Evolutionary conservation across 2,888 invertebrate species (phyloP), one percentile per base, ranked within the genome.

Genomic region (Lycaena phlaeas): DNA sequence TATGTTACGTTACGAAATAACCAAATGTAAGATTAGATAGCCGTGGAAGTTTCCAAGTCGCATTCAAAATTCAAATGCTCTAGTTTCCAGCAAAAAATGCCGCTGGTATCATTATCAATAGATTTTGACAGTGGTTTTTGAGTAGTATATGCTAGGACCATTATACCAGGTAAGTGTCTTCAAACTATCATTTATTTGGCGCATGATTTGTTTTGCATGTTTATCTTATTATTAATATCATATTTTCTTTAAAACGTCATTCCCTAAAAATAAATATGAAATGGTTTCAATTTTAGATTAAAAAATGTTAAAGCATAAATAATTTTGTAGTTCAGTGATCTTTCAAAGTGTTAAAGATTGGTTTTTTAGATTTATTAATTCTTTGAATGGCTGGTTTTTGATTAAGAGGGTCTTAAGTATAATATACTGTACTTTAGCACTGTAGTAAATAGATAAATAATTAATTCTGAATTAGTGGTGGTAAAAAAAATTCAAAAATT

Each of bases 1-100:
- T n/a, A 36, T 48, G 48, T 48, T 54, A 53, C 41, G 41, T 73
- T 75, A 75, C 73, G 74, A 76, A 73, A 75, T 54, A 52, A 59
- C 59, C 50, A 52, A 57, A 44, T 51, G 56, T 18, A 28, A 14
- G 17, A 27, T 25, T 15, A 31, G 15, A 17, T 30, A 44, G 18
- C 15, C 18, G 27, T 40, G 18, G 34, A 46, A 46, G 41, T 27
- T 40, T 12, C 30, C 27, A 26, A 31, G 26, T 17, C 26, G 11
- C 10, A 25, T 31, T 26, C 11, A 27, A 15, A 40, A 25, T 31
- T 26, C 11, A 27, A 15, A 40, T 26, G 43, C 38, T 48, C 43
- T 44, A 46, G 40, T 39, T 2, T 27, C 11, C 14, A 14, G 12
- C 18, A 22, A 40, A 14, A 42, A 34, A 49, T 25, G 37, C 43